Base-by-base conservation (phyloP, 2,113 vertebrate species). In the Pimephales promelas region DNA sequence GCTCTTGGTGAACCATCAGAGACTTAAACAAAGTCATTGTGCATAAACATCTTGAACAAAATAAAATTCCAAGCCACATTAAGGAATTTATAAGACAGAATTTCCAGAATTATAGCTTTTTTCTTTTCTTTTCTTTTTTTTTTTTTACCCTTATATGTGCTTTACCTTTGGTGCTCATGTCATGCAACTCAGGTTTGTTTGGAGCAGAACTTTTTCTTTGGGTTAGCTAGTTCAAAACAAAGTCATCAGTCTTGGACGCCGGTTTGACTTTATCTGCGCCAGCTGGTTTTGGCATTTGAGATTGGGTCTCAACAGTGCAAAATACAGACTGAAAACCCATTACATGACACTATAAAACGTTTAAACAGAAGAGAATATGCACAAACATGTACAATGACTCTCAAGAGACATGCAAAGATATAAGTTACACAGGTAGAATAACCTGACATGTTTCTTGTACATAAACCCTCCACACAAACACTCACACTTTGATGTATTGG, bases 261-360 rank as follows among this genome's bases (percentile, higher is more conserved):
- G 24, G 13, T 82, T 52, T 45, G 24, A 76, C 57, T 6, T 28
- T 68, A 31, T 68, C 54, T n/a, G 16, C 45, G 26, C 43, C 70
- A 86, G 85, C 43, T 87, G 72, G 52, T 68, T 74, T 36, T 31
- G 9, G 45, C 52, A 81, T 82, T 77, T 49, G 49, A 26, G 47
- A 59, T 36, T 79, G 26, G 10, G 56, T 70, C 57, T 59, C 47
- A 76, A 36, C 16, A 36, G 82, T 10, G 10, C 43, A 66, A 80
- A 57, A 80, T n/a, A 76, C 71, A 81, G 26, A 49, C 43, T 81
- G 82, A 71, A 81, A 84, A 86, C 7, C 45, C 54, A 86, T 86
- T 64, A 79, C 20, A 54, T 40, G 47, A 34, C 16, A 24, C 49
- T 43, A 73, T 54, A 36, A 79, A 47, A 54, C 22, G 31, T 56